Evolutionary conservation across 2,113 vertebrate species (phyloP).

Genomic region (Eurystomus gularis): DNA sequence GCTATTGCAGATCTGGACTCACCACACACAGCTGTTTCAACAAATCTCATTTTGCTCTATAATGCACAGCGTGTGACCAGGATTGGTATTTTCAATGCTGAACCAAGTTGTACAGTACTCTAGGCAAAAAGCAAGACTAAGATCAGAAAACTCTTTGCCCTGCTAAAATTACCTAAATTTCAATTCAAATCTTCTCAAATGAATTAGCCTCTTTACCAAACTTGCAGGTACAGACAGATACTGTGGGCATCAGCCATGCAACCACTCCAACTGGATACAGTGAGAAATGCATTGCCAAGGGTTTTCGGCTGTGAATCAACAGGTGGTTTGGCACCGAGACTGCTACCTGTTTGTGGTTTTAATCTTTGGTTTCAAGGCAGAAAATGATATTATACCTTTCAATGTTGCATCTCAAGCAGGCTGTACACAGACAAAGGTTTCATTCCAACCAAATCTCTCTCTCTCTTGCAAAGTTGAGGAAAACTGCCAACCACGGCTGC

Average conservation of each 20-base stretch:
- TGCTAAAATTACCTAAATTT: not conserved
- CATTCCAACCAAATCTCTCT: constrained; percentile 69
- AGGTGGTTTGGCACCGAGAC: constrained; percentile 63
- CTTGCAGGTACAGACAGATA: not conserved
- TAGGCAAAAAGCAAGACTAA: not conserved
- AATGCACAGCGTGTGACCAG: not conserved
- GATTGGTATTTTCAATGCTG: not conserved
- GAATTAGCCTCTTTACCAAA: constrained; percentile 12
- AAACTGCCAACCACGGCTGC: constrained; percentile 71
- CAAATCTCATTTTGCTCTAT: not conserved
- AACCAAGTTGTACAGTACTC: not conserved
- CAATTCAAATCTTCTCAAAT: not conserved
- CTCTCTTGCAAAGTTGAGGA: constrained; percentile 45
- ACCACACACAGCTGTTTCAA: not conserved
- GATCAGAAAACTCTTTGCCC: not conserved
- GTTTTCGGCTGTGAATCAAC: constrained; percentile 56
- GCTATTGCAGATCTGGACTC: not conserved
- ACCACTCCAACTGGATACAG: not conserved
- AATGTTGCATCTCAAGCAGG: constrained; percentile 69
- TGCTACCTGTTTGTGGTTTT: constrained; percentile 60
- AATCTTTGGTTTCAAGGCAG: constrained; percentile 65
- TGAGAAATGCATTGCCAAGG: constrained; percentile 22
- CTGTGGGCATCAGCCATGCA: constrained; percentile 1
- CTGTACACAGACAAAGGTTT: constrained; percentile 61
- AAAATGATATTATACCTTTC: constrained; percentile 73